phyloP scores from a whole-genome alignment of 1,140 invertebrate species.

The Drosophila watanabei region DNA sequence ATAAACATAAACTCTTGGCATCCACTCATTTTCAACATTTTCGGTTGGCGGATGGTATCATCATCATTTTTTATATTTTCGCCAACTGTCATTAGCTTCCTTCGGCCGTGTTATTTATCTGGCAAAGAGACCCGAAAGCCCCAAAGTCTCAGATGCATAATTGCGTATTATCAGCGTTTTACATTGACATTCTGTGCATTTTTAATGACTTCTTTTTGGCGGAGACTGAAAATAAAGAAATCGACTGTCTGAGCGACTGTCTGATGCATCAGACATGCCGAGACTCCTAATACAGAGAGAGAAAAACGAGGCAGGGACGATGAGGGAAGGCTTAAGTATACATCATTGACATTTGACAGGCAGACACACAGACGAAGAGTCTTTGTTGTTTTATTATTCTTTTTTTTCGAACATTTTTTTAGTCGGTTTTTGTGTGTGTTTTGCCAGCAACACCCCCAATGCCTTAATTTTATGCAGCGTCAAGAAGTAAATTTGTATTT shows the following conservation, averaged over 20 bases:
- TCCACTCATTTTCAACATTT: constrained; percentile 18
- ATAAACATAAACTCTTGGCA: constrained; percentile 10
- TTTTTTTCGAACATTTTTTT: not conserved
- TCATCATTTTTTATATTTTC: constrained; percentile 77
- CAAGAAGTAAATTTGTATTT: constrained; percentile 43
- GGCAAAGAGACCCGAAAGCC: constrained; percentile 14
- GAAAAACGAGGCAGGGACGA: not conserved
- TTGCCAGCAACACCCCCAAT: constrained; percentile 16
- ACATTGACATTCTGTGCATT: constrained; percentile 77
- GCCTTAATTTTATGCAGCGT: constrained; percentile 72
- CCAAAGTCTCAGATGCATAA: constrained; percentile 55
- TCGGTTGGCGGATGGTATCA: constrained; percentile 44
- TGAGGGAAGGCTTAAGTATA: constrained; percentile 54
- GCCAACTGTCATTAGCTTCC: constrained; percentile 80
- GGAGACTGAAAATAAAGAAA: constrained; percentile 44
- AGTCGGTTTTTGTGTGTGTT: no score
- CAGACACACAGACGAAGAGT: constrained; percentile 31
- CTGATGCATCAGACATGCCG: constrained; percentile 22
- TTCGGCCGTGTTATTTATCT: constrained; percentile 78
- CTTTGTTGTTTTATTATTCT: not conserved
- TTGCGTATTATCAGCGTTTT: constrained; percentile 78
- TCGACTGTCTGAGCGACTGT: constrained; percentile 60
- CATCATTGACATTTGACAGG: constrained; percentile 78
- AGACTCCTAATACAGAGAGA: constrained; percentile 20
- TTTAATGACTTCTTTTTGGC: constrained; percentile 72